Percentiles rank a stretch among this genome's conserved stretches.
These are phyloP conservation scores for Tetrao urogallus DNA, from an alignment of 2,113 vertebrate genomes.

Conservation along the genomic window DNA sequence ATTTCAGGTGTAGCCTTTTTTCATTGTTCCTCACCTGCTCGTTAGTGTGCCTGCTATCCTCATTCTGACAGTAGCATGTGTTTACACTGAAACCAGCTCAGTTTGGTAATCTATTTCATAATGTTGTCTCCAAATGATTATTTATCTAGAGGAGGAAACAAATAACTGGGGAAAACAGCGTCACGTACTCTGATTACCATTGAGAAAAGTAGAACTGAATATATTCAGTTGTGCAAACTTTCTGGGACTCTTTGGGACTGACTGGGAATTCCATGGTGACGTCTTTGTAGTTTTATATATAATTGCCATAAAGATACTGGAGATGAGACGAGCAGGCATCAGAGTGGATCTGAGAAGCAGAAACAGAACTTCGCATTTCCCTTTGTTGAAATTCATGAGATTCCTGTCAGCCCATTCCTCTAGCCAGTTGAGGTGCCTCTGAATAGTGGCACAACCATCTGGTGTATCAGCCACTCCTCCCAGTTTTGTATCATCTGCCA, in stretches of 20 bases:
- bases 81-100: not conserved
- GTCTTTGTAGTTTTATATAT: not conserved
- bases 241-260: not conserved
- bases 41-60: not conserved
- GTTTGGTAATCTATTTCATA: not conserved
- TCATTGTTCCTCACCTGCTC: not conserved
- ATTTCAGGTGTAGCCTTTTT: not conserved
- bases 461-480: slow-evolving; percentile 32
- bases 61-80: not conserved
- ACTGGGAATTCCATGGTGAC: not conserved
- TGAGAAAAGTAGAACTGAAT: not conserved
- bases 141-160: not conserved
- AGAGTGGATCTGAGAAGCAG: not conserved
- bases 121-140: not conserved
- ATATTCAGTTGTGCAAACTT: not conserved
- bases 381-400: slow-evolving; percentile 54
- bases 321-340: not conserved
- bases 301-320: not conserved
- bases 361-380: slow-evolving; percentile 13
- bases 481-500: not conserved
- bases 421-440: not conserved
- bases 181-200: not conserved
- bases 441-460: slow-evolving; percentile 52
- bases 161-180: not conserved
- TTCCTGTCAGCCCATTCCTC: not conserved